Base-by-base conservation (phyloP, 2,888 invertebrate species). In the Hanleya hanleyi region DNA sequence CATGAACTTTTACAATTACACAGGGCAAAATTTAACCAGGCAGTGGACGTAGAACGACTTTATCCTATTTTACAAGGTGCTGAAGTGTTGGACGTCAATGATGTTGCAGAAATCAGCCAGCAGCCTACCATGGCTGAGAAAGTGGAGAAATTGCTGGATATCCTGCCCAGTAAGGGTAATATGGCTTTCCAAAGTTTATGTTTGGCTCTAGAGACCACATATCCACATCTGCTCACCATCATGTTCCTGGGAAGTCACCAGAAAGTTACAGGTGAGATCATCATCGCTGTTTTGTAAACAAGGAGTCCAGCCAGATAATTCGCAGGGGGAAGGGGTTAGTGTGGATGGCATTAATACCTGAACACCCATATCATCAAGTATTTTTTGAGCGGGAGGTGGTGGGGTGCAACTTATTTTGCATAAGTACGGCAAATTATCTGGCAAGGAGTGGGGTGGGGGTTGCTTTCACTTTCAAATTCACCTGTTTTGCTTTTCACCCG, bases 151-250 rank as follows among this genome's bases (percentile, higher is more conserved):
- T 76, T 87, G 62, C 73, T 87, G 22, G 84, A 84, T 67, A 77
- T 86, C 32, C 75, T 87, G 22, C 80, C 81, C 51, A 69, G 76
- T 49, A 87, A 86, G 66, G 81, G 82, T 22, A 83, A 77, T 69
- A 71, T 75, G 65, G 85, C 84, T 3, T 84, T 84, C 73, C 80
- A 84, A 67, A 79, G 77, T 50, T 67, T 85, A 29, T 84, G 84
- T 73, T 77, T 73, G 66, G 83, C 85, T 37, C 73, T 85, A 67
- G 84, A 85, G 71, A 76, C 76, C 2, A 84, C 84, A 0, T 87
- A 86, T 71, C 84, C 86, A 3, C 86, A 85, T 69, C 73, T 86
- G 7, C 70, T 87, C 66, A 84, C 83, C 26, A 83, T 84, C 26
- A 86, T 86, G 84, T 87, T 85, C 73, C 77, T 84, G 1, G 82